Base-by-base conservation (phyloP, 2,113 vertebrate species). In the Bostrychus sinensis region DNA sequence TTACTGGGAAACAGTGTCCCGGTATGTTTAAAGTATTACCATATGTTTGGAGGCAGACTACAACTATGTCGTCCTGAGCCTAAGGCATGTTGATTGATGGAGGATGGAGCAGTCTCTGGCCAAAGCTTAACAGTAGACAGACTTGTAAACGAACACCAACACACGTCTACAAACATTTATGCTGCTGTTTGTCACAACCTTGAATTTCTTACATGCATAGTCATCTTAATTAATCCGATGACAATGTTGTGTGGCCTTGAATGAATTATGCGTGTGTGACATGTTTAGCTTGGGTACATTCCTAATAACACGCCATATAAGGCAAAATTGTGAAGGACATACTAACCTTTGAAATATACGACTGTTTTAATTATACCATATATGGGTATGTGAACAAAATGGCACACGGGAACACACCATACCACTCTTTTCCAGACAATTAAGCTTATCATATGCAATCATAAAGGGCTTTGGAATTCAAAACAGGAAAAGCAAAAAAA, bases 401-500 rank as follows among this genome's bases (percentile, higher is more conserved):
- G 48, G 26, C 4, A 20, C 30, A 54, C 2, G 8, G 26, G n/a
- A 55, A 55, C 14, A 13, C 17, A 6, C 11, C 8, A 17, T 16
- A 2, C 16, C 11, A 32, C 8, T 62, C 25, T 3, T 62, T 50
- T 19, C 55, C 12, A 1, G 7, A 72, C 34, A 62, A 61, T 77
- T 55, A 58, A 43, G 39, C 37, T 77, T 68, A 81, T 88, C 83
- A 56, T 30, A 34, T 16, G 4, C 62, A 84, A 54, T 68, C 26
- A 7, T 19, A 3, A 34, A 53, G 51, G 20, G 13, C 12, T 43
- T 10, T 23, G 76, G 80, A 88, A 89, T 84, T 81, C 81, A 64
- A 81, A 87, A 89, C 89, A 89, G 86, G 87, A 89, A 85, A 70
- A 61, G 66, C 62, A 66, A 50, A 48, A 51, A 46, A 45, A 48